Conservation (phyloP, 2,888 invertebrate genomes). For the Cataglyphis albicans region DNA sequence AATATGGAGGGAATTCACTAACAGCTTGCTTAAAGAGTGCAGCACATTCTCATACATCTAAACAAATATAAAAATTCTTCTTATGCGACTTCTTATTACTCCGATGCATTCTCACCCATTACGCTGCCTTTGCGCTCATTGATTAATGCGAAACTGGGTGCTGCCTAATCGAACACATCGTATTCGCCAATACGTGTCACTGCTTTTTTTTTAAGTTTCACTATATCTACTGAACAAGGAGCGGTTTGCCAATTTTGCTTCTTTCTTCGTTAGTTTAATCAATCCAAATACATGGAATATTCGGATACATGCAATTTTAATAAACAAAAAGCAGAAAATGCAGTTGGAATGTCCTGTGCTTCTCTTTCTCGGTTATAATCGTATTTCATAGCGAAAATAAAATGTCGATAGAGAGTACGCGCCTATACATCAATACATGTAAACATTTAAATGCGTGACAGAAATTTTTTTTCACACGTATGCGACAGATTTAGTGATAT, state of each 20-base stretch:
- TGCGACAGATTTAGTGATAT: slow-evolving; percentile 59
- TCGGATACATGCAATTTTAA: slow-evolving; percentile 24
- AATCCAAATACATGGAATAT: neutral
- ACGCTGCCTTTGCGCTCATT: slow-evolving; percentile 43
- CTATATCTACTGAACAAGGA: slow-evolving; percentile 14
- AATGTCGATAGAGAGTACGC: slow-evolving; percentile 65
- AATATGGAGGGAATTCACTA: slow-evolving; percentile 86
- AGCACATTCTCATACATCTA: slow-evolving; percentile 80
- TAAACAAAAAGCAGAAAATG: slow-evolving; percentile 51
- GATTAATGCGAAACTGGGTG: slow-evolving; percentile 30
- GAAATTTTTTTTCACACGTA: slow-evolving; percentile 48
- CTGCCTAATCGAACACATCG: slow-evolving; percentile 1
- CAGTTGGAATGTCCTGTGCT: slow-evolving; percentile 62
- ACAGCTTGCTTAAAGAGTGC: slow-evolving; percentile 82
- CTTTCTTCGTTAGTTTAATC: neutral
- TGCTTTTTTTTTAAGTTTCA: slow-evolving; percentile 6
- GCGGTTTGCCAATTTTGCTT: slow-evolving; percentile 15
- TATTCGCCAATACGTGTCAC: slow-evolving; percentile 13
- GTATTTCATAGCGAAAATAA: slow-evolving; percentile 72
- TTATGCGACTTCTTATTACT: slow-evolving; percentile 47
- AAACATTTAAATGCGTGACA: slow-evolving; percentile 60
- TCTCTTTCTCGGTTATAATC: slow-evolving; percentile 29
- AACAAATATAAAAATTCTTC: slow-evolving; percentile 84
- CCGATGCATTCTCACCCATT: slow-evolving; percentile 56
- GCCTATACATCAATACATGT: slow-evolving; percentile 72